These are phyloP conservation scores for Strongylocentrotus purpuratus DNA, from an alignment of 35 echinoderm and acorn worm species.

Conservation along the genomic window DNA sequence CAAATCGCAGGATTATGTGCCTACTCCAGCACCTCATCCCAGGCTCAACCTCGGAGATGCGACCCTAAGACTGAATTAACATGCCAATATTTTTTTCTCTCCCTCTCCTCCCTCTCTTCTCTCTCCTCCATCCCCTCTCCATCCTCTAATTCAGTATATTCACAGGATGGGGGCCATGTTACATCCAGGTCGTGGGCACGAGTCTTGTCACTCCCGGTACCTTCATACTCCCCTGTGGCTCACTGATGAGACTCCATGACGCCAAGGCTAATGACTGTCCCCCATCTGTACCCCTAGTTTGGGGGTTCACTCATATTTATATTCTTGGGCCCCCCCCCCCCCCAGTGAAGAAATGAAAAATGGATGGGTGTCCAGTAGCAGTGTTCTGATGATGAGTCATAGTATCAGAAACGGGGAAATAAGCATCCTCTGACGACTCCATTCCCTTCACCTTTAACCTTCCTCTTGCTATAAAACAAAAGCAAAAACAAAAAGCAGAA, in stretches of 20 bases:
- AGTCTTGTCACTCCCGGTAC: not conserved
- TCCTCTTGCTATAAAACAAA: too few species aligned
- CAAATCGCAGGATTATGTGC: conserved; percentile 32
- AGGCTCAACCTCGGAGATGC: conserved; percentile 1
- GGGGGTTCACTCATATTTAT: not conserved
- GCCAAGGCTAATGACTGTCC: not conserved
- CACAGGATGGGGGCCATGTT: not conserved
- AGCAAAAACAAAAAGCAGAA: too few species aligned
- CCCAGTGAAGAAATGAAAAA: not conserved
- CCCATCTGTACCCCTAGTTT: not conserved
- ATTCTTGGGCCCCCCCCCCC: not conserved
- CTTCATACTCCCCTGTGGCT: conserved; percentile 4
- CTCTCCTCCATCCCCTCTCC: not conserved
- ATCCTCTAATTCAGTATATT: not conserved
- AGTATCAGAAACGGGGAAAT: not conserved
- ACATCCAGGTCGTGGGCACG: not conserved
- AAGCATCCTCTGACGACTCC: too few species aligned
- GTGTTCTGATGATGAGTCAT: not conserved
- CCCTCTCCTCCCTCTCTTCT: not conserved
- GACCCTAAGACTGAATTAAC: conserved; percentile 43
- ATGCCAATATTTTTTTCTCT: conserved; percentile 36
- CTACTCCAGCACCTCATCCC: conserved; percentile 12
- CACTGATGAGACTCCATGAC: not conserved
- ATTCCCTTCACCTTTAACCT: too few species aligned
- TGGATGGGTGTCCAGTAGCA: not conserved